Evolutionary conservation across 1,140 invertebrate genomes (phyloP).

Genomic region (Halictus rubicundus): DNA sequence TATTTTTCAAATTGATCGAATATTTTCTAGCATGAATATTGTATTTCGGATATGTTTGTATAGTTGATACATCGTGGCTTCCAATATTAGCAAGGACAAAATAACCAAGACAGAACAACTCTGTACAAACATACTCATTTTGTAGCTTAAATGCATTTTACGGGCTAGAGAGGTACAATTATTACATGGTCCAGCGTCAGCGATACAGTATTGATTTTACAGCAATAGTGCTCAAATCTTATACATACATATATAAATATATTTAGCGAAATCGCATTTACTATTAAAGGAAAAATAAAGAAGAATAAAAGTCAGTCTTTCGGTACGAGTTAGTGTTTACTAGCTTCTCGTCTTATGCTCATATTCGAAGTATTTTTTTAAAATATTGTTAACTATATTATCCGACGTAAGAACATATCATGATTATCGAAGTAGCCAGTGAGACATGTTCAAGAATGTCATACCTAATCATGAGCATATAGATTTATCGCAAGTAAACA

Average conservation of each 20-base stretch:
- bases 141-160: conserved; percentile 24
- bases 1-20: too few relatives aligned
- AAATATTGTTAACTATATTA: neutral
- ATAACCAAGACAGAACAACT: neutral
- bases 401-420: conserved; percentile 38
- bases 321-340: conserved; percentile 1
- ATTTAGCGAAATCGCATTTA: neutral
- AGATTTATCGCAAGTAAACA: neutral
- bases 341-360: conserved; percentile 6
- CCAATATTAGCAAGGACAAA: conserved; percentile 2
- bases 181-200: neutral
- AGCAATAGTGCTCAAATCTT: conserved; percentile 34
- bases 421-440: conserved; percentile 3
- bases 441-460: neutral
- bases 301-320: conserved; percentile 1
- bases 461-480: neutral
- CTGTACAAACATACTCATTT: conserved; percentile 16
- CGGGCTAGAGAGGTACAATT: neutral
- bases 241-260: neutral
- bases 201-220: conserved; percentile 31
- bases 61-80: neutral
- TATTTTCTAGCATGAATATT: too few relatives aligned
- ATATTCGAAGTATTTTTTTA: conserved; percentile 19
- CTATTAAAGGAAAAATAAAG: neutral
- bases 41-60: conserved; percentile 2